Base-by-base conservation (phyloP, 2,113 vertebrate species). In the Donacobius atricapilla region DNA sequence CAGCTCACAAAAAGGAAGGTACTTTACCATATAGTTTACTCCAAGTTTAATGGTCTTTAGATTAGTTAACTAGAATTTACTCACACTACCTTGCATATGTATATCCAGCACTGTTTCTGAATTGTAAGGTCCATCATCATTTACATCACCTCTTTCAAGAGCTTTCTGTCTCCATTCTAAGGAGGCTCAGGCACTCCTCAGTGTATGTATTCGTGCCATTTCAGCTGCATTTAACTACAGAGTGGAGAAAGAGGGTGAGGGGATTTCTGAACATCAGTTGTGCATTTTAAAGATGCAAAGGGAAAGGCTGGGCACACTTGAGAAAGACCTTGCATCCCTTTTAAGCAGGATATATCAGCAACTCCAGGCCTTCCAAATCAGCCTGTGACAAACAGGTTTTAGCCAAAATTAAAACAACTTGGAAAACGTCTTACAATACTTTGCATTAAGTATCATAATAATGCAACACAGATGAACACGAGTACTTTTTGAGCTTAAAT, bases 211-310 rank as follows among this genome's bases (percentile, higher is more conserved):
- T 31, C 31, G 7, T 18, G n/a, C 35, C 17, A 12, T 37, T 65
- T 68, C 61, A 91, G 65, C 48, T 84, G 30, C 33, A 63, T 19
- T 50, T 23, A 33, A 53, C 31, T 27, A 27, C 27, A 60, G 47
- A 75, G 16, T 5, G 0, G 0, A 87, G 33, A 71, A 47, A 69
- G 35, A 1, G 0, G 9, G 14, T 8, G 13, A 78, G 23, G 42
- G 33, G 31, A 63, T 37, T 76, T 85, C 65, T 69, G 65, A 94
- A 30, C 22, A 80, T 19, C 53, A 27, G 33, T 23, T 45, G 21
- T 27, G 18, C 39, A 16, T 79, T 82, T 47, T n/a, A 15, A 56
- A 69, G 40, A 48, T 13, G 9, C 45, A 45, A 56, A 78, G 47
- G 60, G 33, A 79, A 57, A 11, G 27, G 22, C 14, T 72, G n/a